Evolutionary conservation across 2,797 vertebrate genomes (phyloP), one percentile per base, ranked within the genome.

Genomic region (Falco rusticolus): DNA sequence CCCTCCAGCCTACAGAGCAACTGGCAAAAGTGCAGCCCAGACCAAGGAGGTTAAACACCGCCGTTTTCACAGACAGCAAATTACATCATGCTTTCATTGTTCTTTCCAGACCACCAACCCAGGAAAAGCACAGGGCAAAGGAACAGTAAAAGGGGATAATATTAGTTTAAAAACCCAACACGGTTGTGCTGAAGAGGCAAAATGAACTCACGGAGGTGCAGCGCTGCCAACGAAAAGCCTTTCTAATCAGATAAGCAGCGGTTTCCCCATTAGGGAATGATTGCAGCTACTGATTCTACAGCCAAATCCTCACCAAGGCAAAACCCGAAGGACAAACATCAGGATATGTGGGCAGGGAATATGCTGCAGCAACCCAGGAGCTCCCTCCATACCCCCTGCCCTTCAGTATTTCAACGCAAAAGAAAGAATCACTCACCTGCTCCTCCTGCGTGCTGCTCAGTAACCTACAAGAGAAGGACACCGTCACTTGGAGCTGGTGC

Each of bases 371-470:
- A 2, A 21, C 20, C 24, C 78, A 31, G 17, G n/a, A 76, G 25
- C 41, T 34, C 41, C 43, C 56, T n/a, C n/a, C 0, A 31, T 10
- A 50, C 69, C 61, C 26, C 20, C 10, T 4, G 9, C 43, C 60
- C 29, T 16, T 21, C 17, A 11, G 19, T 9, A 25, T 39, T 43
- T 20, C 54, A 66, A 10, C 1, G 13, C 19, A 71, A 84, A 37
- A 25, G 34, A 59, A 54, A 51, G 7, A 29, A 45, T 47, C 43
- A 84, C 93, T 93, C 94, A 98, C 98, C 96, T 97, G 96, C 87
- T 96, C 95, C 4, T 97, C 96, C 85, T 77, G 68, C 0, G 21
- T 10, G 59, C 10, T 1, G 5, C 93, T 64, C 41, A 31, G 90
- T 26, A 76, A 89, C 94, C 98, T 98, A 16, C 21, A 94, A 94